These are phyloP conservation scores for Trochalopteron elliotii DNA, from an alignment of 2,113 vertebrate genomes.

Conservation along the genomic window DNA sequence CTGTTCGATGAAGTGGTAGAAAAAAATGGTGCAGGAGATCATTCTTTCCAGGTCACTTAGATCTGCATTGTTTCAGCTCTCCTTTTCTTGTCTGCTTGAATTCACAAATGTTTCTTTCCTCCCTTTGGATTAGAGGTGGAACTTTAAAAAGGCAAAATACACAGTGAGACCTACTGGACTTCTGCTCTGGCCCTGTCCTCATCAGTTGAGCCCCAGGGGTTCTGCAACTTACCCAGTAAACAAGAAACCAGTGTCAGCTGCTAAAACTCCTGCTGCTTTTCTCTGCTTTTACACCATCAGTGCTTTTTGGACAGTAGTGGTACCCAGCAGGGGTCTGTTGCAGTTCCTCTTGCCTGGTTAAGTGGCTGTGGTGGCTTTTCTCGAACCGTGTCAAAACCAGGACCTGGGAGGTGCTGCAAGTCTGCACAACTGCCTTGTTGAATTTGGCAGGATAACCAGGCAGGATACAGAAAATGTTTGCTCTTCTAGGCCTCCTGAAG, in stretches of 20 bases:
- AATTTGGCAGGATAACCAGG: not conserved
- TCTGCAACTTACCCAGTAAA: not conserved
- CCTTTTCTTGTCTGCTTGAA: not conserved
- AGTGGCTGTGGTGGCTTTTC: not conserved
- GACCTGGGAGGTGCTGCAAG: not conserved
- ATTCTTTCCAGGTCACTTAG: not conserved
- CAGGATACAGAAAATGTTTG: not conserved
- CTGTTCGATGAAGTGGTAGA: not conserved
- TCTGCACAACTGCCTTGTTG: not conserved
- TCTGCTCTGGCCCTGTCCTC: not conserved
- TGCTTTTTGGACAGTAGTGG: not conserved
- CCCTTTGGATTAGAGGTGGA: not conserved
- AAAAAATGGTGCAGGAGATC: not conserved
- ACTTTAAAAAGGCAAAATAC: not conserved
- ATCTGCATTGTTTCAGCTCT: not conserved
- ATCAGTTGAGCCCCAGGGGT: not conserved
- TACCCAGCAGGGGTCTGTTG: not conserved
- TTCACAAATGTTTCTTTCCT: not conserved
- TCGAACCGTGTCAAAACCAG: not conserved
- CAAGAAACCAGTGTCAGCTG: not conserved
- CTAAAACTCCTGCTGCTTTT: not conserved
- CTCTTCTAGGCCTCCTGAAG: not conserved
- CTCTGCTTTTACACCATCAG: not conserved
- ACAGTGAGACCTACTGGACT: not conserved
- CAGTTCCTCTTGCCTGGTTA: not conserved